Conservation (phyloP, 2,113 vertebrate species). For the Pygathrix nemaeus region DNA sequence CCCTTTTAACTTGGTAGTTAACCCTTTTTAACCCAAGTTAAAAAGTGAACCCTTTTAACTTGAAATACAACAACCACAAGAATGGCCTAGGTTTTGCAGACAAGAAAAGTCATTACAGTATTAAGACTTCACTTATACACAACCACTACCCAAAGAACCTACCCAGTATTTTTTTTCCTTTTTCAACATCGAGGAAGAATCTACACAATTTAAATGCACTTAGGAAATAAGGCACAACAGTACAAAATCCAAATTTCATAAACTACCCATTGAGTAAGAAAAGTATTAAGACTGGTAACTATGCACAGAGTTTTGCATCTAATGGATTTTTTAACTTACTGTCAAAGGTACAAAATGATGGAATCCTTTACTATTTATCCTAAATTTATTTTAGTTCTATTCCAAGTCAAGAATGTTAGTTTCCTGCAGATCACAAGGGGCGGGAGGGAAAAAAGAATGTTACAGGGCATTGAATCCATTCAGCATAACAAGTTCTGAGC, state of each 20-base stretch:
- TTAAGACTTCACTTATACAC: background rate
- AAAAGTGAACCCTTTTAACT: background rate
- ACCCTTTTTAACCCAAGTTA: too few relatives aligned
- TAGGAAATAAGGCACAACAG: background rate
- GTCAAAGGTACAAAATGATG: background rate
- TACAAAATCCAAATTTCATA: constrained; percentile 30
- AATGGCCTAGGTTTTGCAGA: background rate
- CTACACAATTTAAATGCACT: constrained; percentile 8
- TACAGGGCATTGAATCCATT: background rate
- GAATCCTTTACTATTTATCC: constrained; percentile 18
- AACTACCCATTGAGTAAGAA: background rate
- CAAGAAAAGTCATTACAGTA: background rate
- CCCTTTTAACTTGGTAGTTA: background rate
- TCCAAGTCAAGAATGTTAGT: constrained; percentile 45
- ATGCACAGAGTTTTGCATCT: background rate
- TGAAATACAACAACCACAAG: background rate
- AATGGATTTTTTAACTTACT: background rate
- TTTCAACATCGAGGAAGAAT: background rate
- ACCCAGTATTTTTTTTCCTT: background rate
- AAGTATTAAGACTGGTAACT: constrained; percentile 1
- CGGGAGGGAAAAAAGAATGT: background rate
- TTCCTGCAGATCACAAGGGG: background rate
- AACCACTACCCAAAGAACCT: background rate
- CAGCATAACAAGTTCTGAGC: constrained; percentile 17
- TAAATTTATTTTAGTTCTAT: constrained; percentile 28